Conservation (phyloP, 2,888 invertebrate species). For the Ormyrus labotus region DNA sequence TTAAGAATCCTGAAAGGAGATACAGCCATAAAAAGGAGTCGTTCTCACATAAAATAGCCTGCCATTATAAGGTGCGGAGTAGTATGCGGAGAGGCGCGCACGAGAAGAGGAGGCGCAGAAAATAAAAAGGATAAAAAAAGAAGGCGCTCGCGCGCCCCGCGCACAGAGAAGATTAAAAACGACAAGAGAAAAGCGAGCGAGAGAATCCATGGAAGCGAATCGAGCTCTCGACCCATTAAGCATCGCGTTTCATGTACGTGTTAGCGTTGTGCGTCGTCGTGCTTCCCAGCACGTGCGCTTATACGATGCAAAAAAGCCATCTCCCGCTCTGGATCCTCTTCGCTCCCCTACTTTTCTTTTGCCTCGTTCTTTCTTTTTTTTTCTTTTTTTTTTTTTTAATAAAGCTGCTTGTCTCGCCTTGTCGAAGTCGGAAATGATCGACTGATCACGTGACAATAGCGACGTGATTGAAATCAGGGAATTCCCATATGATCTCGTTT, state of each 20-base stretch:
- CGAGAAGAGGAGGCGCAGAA: constrained; percentile 4
- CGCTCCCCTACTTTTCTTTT: neutral
- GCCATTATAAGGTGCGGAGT: constrained; percentile 47
- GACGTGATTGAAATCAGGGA: constrained; percentile 38
- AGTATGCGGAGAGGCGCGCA: constrained; percentile 31
- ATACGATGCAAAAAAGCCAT: constrained; percentile 18
- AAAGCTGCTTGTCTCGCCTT: neutral
- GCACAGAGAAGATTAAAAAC: constrained; percentile 18
- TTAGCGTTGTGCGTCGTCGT: constrained; percentile 1
- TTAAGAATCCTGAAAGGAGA: constrained; percentile 44
- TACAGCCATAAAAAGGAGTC: constrained; percentile 35
- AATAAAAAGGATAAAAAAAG: constrained; percentile 40
- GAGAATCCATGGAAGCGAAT: constrained; percentile 59
- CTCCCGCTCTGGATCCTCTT: constrained; percentile 9
- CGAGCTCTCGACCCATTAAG: constrained; percentile 65
- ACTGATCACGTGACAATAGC: constrained; percentile 34
- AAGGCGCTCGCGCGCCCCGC: neutral
- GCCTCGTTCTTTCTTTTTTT: constrained; percentile 4
- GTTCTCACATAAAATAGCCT: constrained; percentile 40
- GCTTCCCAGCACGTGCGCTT: constrained; percentile 25
- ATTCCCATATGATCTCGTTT: constrained; percentile 20
- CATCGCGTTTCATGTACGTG: constrained; percentile 63
- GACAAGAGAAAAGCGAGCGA: constrained; percentile 37
- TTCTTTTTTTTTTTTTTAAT: constrained; percentile 18
- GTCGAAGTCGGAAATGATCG: neutral